Evolutionary conservation across 2,888 invertebrate genomes (phyloP).

Genomic region (Cerastis leucographa): DNA sequence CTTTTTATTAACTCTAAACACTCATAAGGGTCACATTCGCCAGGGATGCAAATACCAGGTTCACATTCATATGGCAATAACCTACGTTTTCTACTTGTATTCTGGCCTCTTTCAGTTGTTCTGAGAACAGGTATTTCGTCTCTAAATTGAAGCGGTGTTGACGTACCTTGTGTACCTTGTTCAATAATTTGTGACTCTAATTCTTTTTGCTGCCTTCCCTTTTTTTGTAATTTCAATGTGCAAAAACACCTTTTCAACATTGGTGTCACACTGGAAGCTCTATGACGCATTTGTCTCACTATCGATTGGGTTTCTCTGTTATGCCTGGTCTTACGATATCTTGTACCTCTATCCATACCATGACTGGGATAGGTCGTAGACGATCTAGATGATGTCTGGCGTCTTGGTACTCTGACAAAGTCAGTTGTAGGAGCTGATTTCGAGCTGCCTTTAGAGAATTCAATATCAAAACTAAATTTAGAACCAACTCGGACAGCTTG

Average conservation of each 20-base stretch:
- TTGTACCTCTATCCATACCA: constrained; percentile 51
- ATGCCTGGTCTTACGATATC: constrained; percentile 7
- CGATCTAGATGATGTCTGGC: constrained; percentile 32
- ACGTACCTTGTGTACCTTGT: constrained; percentile 64
- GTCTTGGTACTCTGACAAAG: constrained; percentile 26
- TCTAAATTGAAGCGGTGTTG: constrained; percentile 49
- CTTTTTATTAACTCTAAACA: constrained; percentile 66
- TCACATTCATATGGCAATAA: constrained; percentile 72
- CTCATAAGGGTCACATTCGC: constrained; percentile 69
- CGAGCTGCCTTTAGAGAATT: constrained; percentile 69
- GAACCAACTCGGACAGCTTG: constrained; percentile 70
- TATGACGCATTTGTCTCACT: constrained; percentile 54
- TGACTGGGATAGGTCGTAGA: constrained; percentile 29
- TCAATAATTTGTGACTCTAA: constrained; percentile 22
- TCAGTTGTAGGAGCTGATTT: constrained; percentile 14
- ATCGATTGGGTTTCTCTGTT: constrained; percentile 54
- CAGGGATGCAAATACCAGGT: constrained; percentile 71
- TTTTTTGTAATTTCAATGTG: constrained; percentile 69
- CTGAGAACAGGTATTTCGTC: constrained; percentile 38
- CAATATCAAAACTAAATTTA: constrained; percentile 69
- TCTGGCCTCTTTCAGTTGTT: constrained; percentile 55
- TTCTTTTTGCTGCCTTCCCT: constrained; percentile 54
- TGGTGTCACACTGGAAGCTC: constrained; percentile 55
- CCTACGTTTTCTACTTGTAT: constrained; percentile 42
- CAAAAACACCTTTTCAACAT: constrained; percentile 73